These are phyloP conservation scores for Dendrolimus kikuchii DNA, from an alignment of 1,140 invertebrate genomes.

Conservation along the genomic window DNA sequence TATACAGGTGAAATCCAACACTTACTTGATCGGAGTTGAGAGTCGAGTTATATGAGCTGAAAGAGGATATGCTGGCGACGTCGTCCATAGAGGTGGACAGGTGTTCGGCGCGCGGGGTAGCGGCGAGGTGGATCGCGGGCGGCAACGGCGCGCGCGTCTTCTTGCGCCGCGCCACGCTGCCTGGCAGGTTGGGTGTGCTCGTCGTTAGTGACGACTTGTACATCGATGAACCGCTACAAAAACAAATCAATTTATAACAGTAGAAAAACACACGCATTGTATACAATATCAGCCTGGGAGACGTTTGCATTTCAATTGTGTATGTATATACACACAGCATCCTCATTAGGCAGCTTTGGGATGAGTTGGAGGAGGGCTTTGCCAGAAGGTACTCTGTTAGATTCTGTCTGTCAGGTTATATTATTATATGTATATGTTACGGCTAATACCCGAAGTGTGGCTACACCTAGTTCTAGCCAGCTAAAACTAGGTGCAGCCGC, in stretches of 20 bases:
- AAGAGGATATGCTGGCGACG: constrained; percentile 55
- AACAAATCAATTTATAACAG: not conserved
- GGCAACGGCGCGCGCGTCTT: constrained; percentile 54
- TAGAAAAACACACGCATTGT: no score
- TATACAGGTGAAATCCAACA: not conserved
- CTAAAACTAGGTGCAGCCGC: no score
- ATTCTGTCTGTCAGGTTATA: no score
- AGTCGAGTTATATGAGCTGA: constrained; percentile 56
- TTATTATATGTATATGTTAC: no score
- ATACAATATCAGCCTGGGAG: no score
- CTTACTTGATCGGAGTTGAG: constrained; percentile 51
- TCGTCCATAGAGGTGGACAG: constrained; percentile 54
- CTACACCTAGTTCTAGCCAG: no score
- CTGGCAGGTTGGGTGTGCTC: constrained; percentile 61
- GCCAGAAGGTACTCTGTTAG: no score
- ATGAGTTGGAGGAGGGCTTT: no score
- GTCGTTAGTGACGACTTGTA: constrained; percentile 49
- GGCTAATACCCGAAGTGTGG: no score
- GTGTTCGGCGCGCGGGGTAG: constrained; percentile 20
- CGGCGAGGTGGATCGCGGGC: constrained; percentile 16
- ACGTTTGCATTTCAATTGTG: no score
- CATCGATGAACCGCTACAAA: constrained; percentile 26
- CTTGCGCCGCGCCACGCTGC: constrained; percentile 44
- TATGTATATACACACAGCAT: no score
- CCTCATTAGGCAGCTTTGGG: no score